Base-by-base conservation (phyloP, 2,797 vertebrate species). In the Poecilia wingei region DNA sequence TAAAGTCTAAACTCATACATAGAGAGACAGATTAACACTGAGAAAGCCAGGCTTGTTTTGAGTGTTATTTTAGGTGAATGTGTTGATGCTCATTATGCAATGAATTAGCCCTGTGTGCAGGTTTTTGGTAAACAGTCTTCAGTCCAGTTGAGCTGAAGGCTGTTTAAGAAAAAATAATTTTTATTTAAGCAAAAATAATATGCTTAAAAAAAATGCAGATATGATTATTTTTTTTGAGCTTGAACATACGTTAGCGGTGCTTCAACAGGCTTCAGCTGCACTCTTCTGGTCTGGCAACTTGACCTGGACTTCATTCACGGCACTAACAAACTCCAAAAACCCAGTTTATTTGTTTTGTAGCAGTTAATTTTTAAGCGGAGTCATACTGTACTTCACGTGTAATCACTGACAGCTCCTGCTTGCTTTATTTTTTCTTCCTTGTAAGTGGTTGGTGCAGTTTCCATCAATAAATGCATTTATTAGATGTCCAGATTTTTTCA, bases 251-350 rank as follows among this genome's bases (percentile, higher is more conserved):
- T 25, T 39, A 25, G 20, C 39, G 6, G 22, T 25, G 39, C 4
- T 68, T 73, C 43, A 20, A 33, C 81, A 77, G 82, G 45, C 73
- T 77, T 31, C 53, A 68, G 64, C 64, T 69, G 66, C 22, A 43
- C 66, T 10, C 18, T 39, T 39, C 33, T 39, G 41, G 72, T 78
- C 46, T 78, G 73, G 43, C 68, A 76, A 3, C 47, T 64, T 72
- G 75, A 79, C 68, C 74, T 74, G 68, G 57, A 61, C 51, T 70
- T 3, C 31, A 18, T 77, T 77, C 46, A 79, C 22, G n/a, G 39
- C 22, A 57, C 31, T 70, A 55, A 76, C 31, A 47, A 57, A 55
- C 28, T 53, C 25, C 33, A 33, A 4, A 55, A 55, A 82, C 64
- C 46, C 28, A 36, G 4, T 7, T 13, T 39, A 6, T 79, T 72